Evolutionary conservation across 2,797 vertebrate species (phyloP), one percentile per base, ranked within the genome.

Genomic region (Tenualosa thibaudeaui): DNA sequence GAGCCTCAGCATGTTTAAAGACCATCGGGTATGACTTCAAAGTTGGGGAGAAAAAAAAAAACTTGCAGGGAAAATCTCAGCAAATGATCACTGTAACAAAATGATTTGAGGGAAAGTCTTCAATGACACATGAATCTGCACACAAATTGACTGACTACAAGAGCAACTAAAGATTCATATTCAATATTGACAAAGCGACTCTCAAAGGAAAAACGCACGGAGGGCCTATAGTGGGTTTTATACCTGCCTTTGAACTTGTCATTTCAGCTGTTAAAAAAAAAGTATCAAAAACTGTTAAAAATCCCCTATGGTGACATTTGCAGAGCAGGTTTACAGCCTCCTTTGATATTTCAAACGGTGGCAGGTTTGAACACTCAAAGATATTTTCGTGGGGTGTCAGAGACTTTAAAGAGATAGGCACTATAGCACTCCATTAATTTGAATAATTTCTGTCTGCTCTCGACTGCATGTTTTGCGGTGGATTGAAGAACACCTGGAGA

Each of bases 281-380:
- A 89, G 91, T 92, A 92, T 95, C 91, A 92, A 92, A 93, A 78
- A 86, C 88, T 86, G 75, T 86, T 89, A 89, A 93, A 91, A 90
- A 92, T 91, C 91, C 92, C 91, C 93, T 84, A 89, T 84, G 84
- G 90, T 95, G 94, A 94, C 93, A 95, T 95, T 94, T 90, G 89
- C 86, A 92, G 94, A 93, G 92, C 92, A 94, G 90, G 87, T 93
- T 90, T 93, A 91, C 89, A 37, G 86, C 54, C 2, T 50, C 62
- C 92, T 94, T 94, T 93, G 92, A 95, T 94, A 94, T 94, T 95
- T 95, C 91, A 93, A 93, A 93, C 89, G 90, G 88, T 90, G 89
- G n/a, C 86, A 85, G 92, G 89, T 93, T 92, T 93, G 93, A 93
- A 94, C 91, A 89, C 87, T 90, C 86, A 5, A 84, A 68, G 81